Conservation (phyloP, 2,797 vertebrate species). For the Coreius guichenoti region DNA sequence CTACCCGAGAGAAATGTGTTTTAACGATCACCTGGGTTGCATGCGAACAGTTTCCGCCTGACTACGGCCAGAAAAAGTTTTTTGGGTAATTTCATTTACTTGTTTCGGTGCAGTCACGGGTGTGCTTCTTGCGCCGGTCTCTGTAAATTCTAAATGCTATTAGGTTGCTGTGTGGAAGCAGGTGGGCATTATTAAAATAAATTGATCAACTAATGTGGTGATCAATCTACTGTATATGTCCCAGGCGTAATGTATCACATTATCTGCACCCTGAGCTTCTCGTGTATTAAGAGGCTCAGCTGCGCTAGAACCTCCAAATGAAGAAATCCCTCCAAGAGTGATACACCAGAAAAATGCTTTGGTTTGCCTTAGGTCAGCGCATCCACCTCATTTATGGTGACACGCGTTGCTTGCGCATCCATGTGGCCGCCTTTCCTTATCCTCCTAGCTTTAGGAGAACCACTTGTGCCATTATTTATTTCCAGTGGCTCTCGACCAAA, state of each 20-base stretch:
- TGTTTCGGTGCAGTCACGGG: background rate
- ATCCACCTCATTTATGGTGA: slow-evolving; percentile 52
- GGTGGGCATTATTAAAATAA: slow-evolving; percentile 55
- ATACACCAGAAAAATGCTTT: slow-evolving; percentile 60
- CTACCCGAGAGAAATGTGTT: slow-evolving; percentile 50
- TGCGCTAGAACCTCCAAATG: slow-evolving; percentile 49
- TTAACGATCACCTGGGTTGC: slow-evolving; percentile 40
- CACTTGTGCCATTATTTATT: slow-evolving; percentile 10
- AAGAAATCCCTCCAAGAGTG: slow-evolving; percentile 53
- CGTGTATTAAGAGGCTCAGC: slow-evolving; percentile 42
- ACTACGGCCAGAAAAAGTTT: slow-evolving; percentile 19
- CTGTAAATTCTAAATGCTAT: background rate
- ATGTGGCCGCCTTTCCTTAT: slow-evolving; percentile 15
- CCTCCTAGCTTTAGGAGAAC: background rate
- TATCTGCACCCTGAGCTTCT: slow-evolving; percentile 16
- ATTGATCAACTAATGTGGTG: slow-evolving; percentile 51
- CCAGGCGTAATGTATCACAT: slow-evolving; percentile 14
- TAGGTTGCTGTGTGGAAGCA: slow-evolving; percentile 46
- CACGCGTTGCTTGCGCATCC: slow-evolving; percentile 2
- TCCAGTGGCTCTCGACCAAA: slow-evolving; percentile 23
- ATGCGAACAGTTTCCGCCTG: background rate
- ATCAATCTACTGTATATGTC: slow-evolving; percentile 51
- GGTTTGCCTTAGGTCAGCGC: slow-evolving; percentile 55
- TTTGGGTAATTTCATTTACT: background rate
- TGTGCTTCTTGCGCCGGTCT: background rate